Evolutionary conservation across 2,888 invertebrate species (phyloP).

Genomic region (Clostera curtula): DNA sequence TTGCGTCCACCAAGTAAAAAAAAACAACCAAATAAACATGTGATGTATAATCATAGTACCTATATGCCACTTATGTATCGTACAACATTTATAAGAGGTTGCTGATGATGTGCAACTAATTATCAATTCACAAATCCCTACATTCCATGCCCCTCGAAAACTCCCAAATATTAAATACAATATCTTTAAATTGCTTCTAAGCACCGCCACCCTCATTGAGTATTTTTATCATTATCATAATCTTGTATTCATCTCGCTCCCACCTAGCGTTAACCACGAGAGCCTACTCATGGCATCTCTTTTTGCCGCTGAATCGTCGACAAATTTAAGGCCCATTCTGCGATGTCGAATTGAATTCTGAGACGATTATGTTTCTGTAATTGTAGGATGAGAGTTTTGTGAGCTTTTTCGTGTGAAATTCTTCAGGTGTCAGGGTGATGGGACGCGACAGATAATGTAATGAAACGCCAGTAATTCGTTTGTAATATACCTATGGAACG

Average conservation of each 20-base stretch:
- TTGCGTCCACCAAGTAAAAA: too few relatives aligned
- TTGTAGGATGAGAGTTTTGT: conserved; percentile 35
- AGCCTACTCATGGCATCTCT: conserved; percentile 25
- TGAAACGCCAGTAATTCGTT: too few relatives aligned
- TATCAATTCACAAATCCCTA: conserved; percentile 62
- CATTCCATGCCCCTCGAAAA: conserved; percentile 33
- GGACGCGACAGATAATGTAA: neutral
- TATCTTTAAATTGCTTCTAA: conserved; percentile 72
- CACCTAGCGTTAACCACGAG: conserved; percentile 9
- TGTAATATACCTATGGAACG: too few relatives aligned
- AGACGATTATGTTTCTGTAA: conserved; percentile 55
- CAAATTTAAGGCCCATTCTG: conserved; percentile 57
- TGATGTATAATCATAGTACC: too few relatives aligned
- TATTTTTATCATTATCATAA: conserved; percentile 71
- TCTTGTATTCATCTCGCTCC: conserved; percentile 45
- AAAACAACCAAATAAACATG: too few relatives aligned
- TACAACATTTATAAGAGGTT: too few relatives aligned
- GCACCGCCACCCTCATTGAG: conserved; percentile 64
- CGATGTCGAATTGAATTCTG: conserved; percentile 53
- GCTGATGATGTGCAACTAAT: conserved; percentile 52
- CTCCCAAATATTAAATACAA: conserved; percentile 63
- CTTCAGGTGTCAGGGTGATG: conserved; percentile 16
- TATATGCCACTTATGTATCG: too few relatives aligned
- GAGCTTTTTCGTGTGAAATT: conserved; percentile 23
- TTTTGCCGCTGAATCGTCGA: conserved; percentile 34